Percentiles rank a stretch among this genome's conserved stretches.
These are phyloP conservation scores for Eurytoma californica DNA, from an alignment of 2,888 invertebrate species.

Conservation along the genomic window DNA sequence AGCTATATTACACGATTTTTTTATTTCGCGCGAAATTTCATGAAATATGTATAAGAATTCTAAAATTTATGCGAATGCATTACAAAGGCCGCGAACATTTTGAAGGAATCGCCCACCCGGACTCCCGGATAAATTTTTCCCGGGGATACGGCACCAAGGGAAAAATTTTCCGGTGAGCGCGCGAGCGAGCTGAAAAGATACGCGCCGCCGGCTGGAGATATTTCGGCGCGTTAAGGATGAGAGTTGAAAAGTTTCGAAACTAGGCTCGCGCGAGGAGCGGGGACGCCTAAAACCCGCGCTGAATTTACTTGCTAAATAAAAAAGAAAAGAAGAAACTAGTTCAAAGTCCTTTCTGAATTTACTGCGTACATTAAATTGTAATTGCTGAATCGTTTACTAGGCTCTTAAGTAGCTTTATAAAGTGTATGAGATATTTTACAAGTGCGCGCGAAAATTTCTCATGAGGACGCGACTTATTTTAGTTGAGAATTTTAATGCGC, in stretches of 20 bases:
- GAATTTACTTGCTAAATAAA: conserved; percentile 15
- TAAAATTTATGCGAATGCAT: background rate
- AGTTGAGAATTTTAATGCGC: no score
- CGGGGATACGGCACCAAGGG: background rate
- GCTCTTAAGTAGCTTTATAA: no score
- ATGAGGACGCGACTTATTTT: no score
- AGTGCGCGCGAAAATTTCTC: no score
- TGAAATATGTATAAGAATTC: background rate
- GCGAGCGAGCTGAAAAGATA: background rate
- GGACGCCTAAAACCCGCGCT: conserved; percentile 1
- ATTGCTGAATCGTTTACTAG: background rate
- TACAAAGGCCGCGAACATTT: background rate
- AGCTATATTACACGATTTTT: no score
- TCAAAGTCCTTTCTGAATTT: conserved; percentile 36
- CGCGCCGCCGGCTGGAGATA: background rate
- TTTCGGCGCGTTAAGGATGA: conserved; percentile 28
- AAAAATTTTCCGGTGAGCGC: background rate
- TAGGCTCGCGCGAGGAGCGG: conserved; percentile 1
- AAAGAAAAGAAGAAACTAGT: conserved; percentile 31
- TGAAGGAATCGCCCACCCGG: background rate
- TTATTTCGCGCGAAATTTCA: background rate
- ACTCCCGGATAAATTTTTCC: background rate
- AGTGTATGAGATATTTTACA: no score
- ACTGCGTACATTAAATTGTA: background rate
- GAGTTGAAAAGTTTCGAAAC: conserved; percentile 30